Evolutionary conservation across 1,140 invertebrate species (phyloP), one percentile per base, ranked within the genome.

Genomic region (Adoxophyes honmai): DNA sequence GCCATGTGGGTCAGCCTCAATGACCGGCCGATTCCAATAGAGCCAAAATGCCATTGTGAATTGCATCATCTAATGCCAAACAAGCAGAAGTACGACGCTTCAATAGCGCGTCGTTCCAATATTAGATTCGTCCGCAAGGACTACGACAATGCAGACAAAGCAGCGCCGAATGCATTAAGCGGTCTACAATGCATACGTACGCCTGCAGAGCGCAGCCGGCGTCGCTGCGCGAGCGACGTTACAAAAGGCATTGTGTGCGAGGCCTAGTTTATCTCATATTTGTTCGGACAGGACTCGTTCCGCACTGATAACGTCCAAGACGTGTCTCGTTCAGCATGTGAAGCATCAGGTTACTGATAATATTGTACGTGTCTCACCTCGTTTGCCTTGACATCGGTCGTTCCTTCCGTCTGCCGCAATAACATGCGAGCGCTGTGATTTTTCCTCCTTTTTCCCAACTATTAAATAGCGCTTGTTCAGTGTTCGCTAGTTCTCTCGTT

Each of bases 181-280:
- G 74, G 73, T 58, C 52, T 60, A 66, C 62, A 60, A 66, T 61
- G 57, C 56, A 71, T 63, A 62, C 62, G 68, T 48, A 18, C 42
- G 42, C 18, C 42, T 33, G 39, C 16, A 18, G 21, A 48, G 42
- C 42, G 11, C 42, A 48, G 42, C 16, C 42, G 21, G n/a, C n/a
- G n/a, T n/a, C n/a, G n/a, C n/a, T 11, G 15, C 39, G 39, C 21
- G 65, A 77, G 66, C 62, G 70, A 74, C 68, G 64, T 78, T 66
- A 85, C 77, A 81, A 82, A 80, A 73, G 78, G 77, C 62, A 82
- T 80, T 83, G 82, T 78, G 54, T 62, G 60, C 60, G 15, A 28
- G 63, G 67, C 69, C 73, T 68, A 70, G 75, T 81, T 82, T 86
- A 81, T 81, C 76, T 81, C 72, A 64, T 70, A 62, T 60, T 60